Evolutionary conservation across 2,888 invertebrate genomes (phyloP), one percentile per base, ranked within the genome.

Genomic region (Cactoblastis cactorum): DNA sequence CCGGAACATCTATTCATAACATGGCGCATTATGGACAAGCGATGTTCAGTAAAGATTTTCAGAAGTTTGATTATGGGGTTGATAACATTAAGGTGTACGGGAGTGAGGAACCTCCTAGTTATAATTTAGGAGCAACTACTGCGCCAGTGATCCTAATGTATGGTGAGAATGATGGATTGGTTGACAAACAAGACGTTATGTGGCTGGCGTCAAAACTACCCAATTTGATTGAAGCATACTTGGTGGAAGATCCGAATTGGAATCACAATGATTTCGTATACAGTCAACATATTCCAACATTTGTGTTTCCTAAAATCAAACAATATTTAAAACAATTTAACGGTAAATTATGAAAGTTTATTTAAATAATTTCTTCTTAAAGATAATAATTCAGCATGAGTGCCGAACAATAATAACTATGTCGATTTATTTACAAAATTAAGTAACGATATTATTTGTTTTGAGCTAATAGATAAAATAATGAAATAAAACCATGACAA

Each of bases 201-300:
- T 90, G 90, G 65, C 65, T 93, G 53, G 72, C 89, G 19, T 65
- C 71, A 0, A 74, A 84, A 50, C 69, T 95, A 19, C 92, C 92
- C 0, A 91, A 91, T 60, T 86, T 92, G 1, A 57, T 91, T 22
- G 91, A 91, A 51, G 85, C 84, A 49, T 83, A 90, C 57, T 73
- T 89, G 53, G 92, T 94, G 22, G 77, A 88, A 0, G 84, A 92
- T 63, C 86, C 90, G 3, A 41, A 66, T 3, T 77, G 77, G 73
- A 72, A 67, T 35, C 80, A 80, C 33, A 46, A 78, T 24, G 80
- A 80, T 47, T 58, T 69, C 0, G 53, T 70, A 0, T 79, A 79
- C 52, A 79, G 80, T 51, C 69, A 63, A 45, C 61, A 67, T 33
- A 69, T 61, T 0, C 63, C 60, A 55, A 58, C 58, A 53, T 14